phyloP scores from a whole-genome alignment of 2,888 invertebrate genomes.

The Tenthredo livida region DNA sequence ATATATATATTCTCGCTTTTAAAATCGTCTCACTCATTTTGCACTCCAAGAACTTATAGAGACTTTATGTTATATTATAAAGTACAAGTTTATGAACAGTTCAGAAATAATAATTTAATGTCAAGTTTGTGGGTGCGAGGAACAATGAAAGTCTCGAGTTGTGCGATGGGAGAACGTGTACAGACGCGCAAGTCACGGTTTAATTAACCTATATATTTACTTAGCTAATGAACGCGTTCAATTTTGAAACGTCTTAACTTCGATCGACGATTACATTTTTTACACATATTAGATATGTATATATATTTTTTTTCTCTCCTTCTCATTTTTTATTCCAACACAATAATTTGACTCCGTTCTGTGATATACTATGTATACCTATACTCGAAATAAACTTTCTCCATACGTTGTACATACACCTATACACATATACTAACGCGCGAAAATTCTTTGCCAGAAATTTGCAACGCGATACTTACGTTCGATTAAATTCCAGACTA shows the following conservation, averaged over 20 bases:
- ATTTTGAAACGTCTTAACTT: constrained; percentile 53
- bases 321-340: neutral
- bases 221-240: constrained; percentile 57
- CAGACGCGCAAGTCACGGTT: constrained; percentile 56
- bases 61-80: neutral
- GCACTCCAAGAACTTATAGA: neutral
- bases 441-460: neutral
- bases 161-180: constrained; percentile 8
- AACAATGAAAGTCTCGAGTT: constrained; percentile 44
- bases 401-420: neutral
- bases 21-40: neutral
- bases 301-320: neutral
- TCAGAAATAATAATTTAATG: neutral
- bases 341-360: neutral
- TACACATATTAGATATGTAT: constrained; percentile 53
- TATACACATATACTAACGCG: neutral
- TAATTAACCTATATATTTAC: constrained; percentile 62
- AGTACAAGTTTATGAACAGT: neutral
- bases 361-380: neutral
- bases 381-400: constrained; percentile 20
- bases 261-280: constrained; percentile 59
- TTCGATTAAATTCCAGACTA: constrained; percentile 33
- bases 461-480: constrained; percentile 29
- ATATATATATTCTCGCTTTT: no score
- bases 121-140: constrained; percentile 8